phyloP scores from a whole-genome alignment of 2,113 vertebrate species.

The Reinhardtius hippoglossoides region DNA sequence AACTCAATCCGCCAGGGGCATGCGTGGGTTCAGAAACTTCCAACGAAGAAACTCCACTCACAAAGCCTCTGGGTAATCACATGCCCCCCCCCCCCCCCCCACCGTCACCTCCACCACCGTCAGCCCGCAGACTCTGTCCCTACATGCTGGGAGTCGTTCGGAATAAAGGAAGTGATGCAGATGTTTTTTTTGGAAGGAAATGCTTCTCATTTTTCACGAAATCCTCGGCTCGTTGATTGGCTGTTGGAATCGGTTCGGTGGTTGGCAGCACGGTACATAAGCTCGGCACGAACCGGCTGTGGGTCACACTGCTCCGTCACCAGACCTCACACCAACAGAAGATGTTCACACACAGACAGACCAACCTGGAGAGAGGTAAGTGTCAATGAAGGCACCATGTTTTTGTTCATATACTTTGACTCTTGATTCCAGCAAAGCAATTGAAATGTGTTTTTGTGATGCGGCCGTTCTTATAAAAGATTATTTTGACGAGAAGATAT shows the following conservation, averaged over 20 bases:
- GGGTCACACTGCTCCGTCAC: not conserved
- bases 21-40: slow-evolving; percentile 3
- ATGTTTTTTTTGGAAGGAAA: slow-evolving; percentile 32
- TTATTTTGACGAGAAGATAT: too few relatives aligned
- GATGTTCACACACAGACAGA: slow-evolving; percentile 59
- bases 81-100: slow-evolving; percentile 10
- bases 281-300: not conserved
- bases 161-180: slow-evolving; percentile 55
- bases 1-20: not conserved
- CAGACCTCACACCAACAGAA: not conserved
- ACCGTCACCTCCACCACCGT: not conserved
- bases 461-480: too few relatives aligned
- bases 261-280: slow-evolving; percentile 47
- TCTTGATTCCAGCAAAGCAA: not conserved
- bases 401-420: not conserved
- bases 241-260: not conserved
- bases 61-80: slow-evolving; percentile 21
- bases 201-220: slow-evolving; percentile 17
- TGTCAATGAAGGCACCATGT: not conserved
- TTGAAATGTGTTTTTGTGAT: not conserved
- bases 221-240: slow-evolving; percentile 51
- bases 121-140: slow-evolving; percentile 40
- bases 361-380: slow-evolving; percentile 49
- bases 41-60: not conserved
- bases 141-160: slow-evolving; percentile 46